Percentiles rank a stretch among this genome's conserved stretches.
These are phyloP conservation scores for Baronia brevicornis DNA, from an alignment of 2,888 invertebrate genomes.

Conservation along the genomic window DNA sequence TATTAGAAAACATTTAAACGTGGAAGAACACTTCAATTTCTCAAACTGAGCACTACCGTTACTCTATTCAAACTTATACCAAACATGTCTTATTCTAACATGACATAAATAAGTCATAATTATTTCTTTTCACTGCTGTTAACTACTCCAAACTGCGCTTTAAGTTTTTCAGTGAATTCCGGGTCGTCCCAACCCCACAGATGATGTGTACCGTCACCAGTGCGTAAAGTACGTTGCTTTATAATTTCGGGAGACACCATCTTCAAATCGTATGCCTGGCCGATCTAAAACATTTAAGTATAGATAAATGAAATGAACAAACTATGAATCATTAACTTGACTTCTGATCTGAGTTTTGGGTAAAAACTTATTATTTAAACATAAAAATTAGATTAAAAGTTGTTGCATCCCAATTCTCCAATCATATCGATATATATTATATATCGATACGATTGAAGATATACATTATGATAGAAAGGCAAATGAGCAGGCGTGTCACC, in stretches of 20 bases:
- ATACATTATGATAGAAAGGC: too few relatives aligned
- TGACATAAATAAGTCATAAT: conserved; percentile 3
- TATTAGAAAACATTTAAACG: too few relatives aligned
- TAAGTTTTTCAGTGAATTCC: conserved; percentile 70
- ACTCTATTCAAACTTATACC: too few relatives aligned
- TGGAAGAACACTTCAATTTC: too few relatives aligned
- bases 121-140: conserved; percentile 2
- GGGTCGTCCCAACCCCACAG: conserved; percentile 84
- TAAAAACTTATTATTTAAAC: too few relatives aligned
- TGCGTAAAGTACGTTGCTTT: conserved; percentile 76
- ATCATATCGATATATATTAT: not conserved
- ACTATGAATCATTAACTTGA: too few relatives aligned
- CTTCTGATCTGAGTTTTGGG: too few relatives aligned
- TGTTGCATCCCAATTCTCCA: too few relatives aligned
- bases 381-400: too few relatives aligned
- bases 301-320: not conserved
- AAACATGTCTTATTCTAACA: not conserved
- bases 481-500: too few relatives aligned
- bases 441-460: not conserved
- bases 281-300: conserved; percentile 58
- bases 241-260: conserved; percentile 80
- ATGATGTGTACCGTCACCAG: conserved; percentile 80
- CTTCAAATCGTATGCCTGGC: conserved; percentile 86
- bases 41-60: too few relatives aligned
- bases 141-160: conserved; percentile 46